phyloP scores from a whole-genome alignment of 1,140 invertebrate species.

The Rhyzopertha dominica region DNA sequence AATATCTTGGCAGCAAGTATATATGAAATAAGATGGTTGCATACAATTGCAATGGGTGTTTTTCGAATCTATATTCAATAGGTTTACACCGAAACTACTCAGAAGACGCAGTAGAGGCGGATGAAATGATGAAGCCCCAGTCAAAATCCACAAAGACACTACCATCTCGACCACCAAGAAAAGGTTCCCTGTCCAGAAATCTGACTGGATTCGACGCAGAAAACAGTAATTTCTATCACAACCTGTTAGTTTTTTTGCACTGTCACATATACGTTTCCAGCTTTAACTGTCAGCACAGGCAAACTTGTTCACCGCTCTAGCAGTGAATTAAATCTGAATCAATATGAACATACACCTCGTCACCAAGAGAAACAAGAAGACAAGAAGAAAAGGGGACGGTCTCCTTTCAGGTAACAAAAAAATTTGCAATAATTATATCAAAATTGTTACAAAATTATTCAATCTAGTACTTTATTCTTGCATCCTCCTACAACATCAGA shows the following conservation, averaged over 20 bases:
- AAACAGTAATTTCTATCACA: conserved; percentile 25
- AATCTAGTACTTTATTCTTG: too few species aligned
- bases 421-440: too few species aligned
- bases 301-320: conserved; percentile 64
- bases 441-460: too few species aligned
- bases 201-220: conserved; percentile 41
- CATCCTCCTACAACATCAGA: too few species aligned
- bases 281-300: conserved; percentile 42
- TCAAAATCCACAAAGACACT: conserved; percentile 51
- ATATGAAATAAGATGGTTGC: too few species aligned
- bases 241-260: conserved; percentile 11
- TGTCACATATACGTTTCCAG: conserved; percentile 18
- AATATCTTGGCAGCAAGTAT: too few species aligned
- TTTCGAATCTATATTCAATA: conserved; percentile 41
- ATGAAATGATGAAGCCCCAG: conserved; percentile 58
- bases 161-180: conserved; percentile 67
- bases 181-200: conserved; percentile 64
- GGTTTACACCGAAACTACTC: conserved; percentile 78
- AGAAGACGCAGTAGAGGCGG: conserved; percentile 71
- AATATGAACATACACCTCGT: conserved; percentile 55
- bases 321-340: conserved; percentile 68
- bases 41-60: too few species aligned
- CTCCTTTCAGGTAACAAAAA: conserved; percentile 73
- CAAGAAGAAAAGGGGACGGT: conserved; percentile 81
- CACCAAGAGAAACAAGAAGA: conserved; percentile 60